These are phyloP conservation scores for Drosophila formosana DNA, from an alignment of 2,888 invertebrate species.

Conservation along the genomic window DNA sequence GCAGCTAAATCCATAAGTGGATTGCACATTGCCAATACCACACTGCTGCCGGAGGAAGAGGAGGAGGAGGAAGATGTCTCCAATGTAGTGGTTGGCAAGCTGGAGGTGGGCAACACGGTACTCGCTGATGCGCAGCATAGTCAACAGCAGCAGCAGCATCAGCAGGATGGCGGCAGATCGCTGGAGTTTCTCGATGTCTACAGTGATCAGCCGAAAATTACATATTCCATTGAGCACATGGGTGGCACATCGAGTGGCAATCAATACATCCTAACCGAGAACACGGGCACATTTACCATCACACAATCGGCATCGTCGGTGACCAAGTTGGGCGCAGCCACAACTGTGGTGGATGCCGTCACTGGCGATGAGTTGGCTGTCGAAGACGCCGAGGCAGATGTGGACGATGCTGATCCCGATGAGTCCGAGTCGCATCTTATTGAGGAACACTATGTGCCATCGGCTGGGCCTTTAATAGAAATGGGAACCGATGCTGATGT, in stretches of 20 bases:
- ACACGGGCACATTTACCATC: constrained; percentile 82
- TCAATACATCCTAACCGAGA: constrained; percentile 84
- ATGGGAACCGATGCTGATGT: constrained; percentile 57
- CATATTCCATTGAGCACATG: constrained; percentile 84
- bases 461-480: constrained; percentile 73
- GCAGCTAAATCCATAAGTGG: constrained; percentile 64
- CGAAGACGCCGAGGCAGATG: constrained; percentile 70
- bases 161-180: constrained; percentile 58
- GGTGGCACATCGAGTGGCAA: constrained; percentile 77
- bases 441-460: constrained; percentile 75
- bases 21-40: constrained; percentile 77
- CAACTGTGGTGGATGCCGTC: constrained; percentile 57
- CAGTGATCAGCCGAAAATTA: constrained; percentile 83
- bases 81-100: constrained; percentile 44
- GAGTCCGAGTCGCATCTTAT: constrained; percentile 75
- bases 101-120: constrained; percentile 45
- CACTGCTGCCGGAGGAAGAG: constrained; percentile 76
- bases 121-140: constrained; percentile 45
- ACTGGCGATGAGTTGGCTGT: constrained; percentile 68
- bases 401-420: constrained; percentile 67
- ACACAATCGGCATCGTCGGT: constrained; percentile 70
- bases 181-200: constrained; percentile 84
- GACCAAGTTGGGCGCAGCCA: constrained; percentile 61
- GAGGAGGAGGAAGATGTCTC: constrained; percentile 42
- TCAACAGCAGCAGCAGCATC: constrained; percentile 33